Percentiles rank a stretch among this genome's conserved stretches.
Conservation (phyloP, 1,140 invertebrate species). For the Drosophila elegans region DNA sequence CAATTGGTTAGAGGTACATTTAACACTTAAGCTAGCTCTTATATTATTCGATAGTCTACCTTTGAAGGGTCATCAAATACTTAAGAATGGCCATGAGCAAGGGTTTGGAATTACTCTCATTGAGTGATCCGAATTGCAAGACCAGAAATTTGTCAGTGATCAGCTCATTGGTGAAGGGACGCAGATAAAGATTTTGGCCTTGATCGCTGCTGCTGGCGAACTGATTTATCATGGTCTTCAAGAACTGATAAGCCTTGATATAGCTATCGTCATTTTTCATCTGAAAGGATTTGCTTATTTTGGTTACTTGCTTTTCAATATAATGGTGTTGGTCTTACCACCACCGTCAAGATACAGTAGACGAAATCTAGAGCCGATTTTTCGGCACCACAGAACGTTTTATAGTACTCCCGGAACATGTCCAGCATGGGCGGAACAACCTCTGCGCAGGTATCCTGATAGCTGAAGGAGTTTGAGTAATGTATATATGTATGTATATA, state of each 20-base stretch:
- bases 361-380: conserved; percentile 47
- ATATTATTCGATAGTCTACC: conserved; percentile 3
- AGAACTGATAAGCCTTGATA: conserved; percentile 40
- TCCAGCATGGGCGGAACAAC: conserved; percentile 53
- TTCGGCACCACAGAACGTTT: conserved; percentile 32
- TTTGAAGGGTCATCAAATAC: conserved; percentile 53
- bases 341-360: conserved; percentile 24
- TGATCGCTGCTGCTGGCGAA: conserved; percentile 24
- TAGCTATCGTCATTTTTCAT: conserved; percentile 16
- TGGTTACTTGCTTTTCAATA: not conserved
- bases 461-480: conserved; percentile 29
- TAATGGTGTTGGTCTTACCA: conserved; percentile 6
- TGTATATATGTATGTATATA: too few relatives aligned
- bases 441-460: conserved; percentile 21
- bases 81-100: conserved; percentile 35
- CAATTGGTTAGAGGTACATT: too few relatives aligned
- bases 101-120: conserved; percentile 4
- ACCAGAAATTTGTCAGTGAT: conserved; percentile 42
- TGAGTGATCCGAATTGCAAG: conserved; percentile 45
- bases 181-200: conserved; percentile 30
- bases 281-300: conserved; percentile 9
- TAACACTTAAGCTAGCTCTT: too few relatives aligned
- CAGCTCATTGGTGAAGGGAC: conserved; percentile 45
- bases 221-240: conserved; percentile 29
- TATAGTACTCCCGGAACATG: conserved; percentile 41